Evolutionary conservation across 2,888 invertebrate genomes (phyloP).

Genomic region (Andrena praecox): DNA sequence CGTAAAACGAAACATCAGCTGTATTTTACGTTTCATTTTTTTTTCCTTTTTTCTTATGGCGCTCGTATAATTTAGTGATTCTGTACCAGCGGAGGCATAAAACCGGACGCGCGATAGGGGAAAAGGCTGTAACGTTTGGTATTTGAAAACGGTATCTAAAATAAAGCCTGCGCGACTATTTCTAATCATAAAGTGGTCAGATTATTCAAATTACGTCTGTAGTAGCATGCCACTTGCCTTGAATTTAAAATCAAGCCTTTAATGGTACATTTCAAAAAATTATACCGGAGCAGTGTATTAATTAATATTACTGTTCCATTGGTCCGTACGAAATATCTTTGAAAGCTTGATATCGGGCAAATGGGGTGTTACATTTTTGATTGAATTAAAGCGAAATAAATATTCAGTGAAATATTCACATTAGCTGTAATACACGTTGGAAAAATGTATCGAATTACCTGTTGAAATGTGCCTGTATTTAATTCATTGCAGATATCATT

Average conservation of each 20-base stretch:
- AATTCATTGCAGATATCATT: not conserved
- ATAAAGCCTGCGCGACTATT: not conserved
- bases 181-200: not conserved
- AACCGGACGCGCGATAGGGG: constrained; percentile 14
- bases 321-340: not conserved
- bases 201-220: not conserved
- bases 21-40: constrained; percentile 27
- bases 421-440: not conserved
- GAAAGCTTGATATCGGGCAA: not conserved
- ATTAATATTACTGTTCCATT: not conserved
- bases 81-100: constrained; percentile 19
- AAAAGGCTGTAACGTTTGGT: not conserved
- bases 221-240: too few relatives aligned
- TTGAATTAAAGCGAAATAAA: constrained; percentile 1
- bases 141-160: not conserved
- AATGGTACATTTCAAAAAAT: too few relatives aligned
- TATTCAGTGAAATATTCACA: constrained; percentile 1
- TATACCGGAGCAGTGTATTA: not conserved
- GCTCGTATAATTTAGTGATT: constrained; percentile 30
- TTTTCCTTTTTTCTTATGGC: not conserved
- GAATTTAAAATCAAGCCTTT: too few relatives aligned
- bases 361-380: not conserved
- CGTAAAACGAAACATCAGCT: constrained; percentile 54
- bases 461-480: not conserved
- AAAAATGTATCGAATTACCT: not conserved